Evolutionary conservation across 2,113 vertebrate genomes (phyloP).

Genomic region (Natator depressus): DNA sequence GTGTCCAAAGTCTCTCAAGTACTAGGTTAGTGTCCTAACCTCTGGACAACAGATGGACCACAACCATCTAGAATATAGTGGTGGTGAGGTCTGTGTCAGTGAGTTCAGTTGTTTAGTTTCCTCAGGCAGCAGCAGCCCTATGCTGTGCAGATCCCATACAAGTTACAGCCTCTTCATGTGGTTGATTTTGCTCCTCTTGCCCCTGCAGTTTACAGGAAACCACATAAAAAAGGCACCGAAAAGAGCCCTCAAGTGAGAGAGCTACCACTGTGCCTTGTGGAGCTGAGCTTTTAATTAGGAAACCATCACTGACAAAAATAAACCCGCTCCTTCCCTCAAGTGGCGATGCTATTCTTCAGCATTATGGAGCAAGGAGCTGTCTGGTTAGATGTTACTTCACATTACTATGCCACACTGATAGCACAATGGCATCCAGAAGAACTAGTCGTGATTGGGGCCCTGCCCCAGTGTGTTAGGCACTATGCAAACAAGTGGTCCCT

Average conservation of each 20-base stretch:
- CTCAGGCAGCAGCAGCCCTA: not conserved
- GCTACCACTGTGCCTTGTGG: not conserved
- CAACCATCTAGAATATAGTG: not conserved
- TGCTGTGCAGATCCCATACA: not conserved
- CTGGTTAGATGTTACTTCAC: no score
- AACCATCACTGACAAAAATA: not conserved
- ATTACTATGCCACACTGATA: not conserved
- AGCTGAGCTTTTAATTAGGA: not conserved
- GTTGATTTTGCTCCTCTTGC: not conserved
- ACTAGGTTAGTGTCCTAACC: no score
- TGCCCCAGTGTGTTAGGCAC: no score
- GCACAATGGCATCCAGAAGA: not conserved
- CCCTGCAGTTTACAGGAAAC: not conserved
- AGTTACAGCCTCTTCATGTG: not conserved
- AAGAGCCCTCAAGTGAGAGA: not conserved
- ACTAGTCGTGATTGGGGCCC: not conserved
- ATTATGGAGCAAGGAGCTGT: not conserved
- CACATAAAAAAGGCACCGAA: not conserved
- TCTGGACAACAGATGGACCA: not conserved
- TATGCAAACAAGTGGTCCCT: not conserved
- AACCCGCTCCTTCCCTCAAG: not conserved
- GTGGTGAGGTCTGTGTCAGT: not conserved
- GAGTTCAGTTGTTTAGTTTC: not conserved
- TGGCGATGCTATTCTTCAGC: no score
- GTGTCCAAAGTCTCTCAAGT: not conserved